phyloP scores from a whole-genome alignment of 2,888 invertebrate species.

The Meghimatium bilineatum region DNA sequence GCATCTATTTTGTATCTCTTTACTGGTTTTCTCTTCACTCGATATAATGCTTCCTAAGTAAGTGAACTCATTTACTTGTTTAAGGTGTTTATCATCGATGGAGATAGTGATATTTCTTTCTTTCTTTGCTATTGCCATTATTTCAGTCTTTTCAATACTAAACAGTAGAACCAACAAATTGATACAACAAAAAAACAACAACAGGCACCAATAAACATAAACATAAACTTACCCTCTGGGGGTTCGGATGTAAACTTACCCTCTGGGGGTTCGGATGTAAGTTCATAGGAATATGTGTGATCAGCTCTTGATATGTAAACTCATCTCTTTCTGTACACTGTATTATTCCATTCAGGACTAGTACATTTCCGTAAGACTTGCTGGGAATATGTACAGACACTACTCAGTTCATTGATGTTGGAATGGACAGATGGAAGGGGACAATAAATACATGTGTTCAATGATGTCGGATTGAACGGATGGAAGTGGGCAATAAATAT shows the following conservation, averaged over 20 bases:
- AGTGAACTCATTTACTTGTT: too few species aligned
- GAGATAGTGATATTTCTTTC: too few species aligned
- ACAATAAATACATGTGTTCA: too few species aligned
- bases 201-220: background rate
- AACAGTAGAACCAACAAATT: too few species aligned
- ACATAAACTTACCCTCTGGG: background rate
- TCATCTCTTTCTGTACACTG: slow-evolving; percentile 98
- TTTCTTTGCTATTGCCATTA: too few species aligned
- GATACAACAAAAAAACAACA: background rate
- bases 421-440: background rate
- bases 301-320: slow-evolving; percentile 99
- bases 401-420: background rate
- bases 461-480: too few species aligned
- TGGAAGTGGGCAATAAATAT: too few species aligned
- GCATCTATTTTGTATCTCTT: too few species aligned
- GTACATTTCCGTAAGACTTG: slow-evolving; percentile 85
- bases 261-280: slow-evolving; percentile 92
- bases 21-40: too few species aligned
- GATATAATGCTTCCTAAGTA: too few species aligned
- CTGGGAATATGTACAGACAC: slow-evolving; percentile 59
- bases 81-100: too few species aligned
- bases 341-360: slow-evolving; percentile 96
- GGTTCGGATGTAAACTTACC: slow-evolving; percentile 77
- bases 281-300: slow-evolving; percentile 93
- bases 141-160: too few species aligned